Evolutionary conservation across 2,113 vertebrate genomes (phyloP).

Genomic region (Podarcis cretensis): DNA sequence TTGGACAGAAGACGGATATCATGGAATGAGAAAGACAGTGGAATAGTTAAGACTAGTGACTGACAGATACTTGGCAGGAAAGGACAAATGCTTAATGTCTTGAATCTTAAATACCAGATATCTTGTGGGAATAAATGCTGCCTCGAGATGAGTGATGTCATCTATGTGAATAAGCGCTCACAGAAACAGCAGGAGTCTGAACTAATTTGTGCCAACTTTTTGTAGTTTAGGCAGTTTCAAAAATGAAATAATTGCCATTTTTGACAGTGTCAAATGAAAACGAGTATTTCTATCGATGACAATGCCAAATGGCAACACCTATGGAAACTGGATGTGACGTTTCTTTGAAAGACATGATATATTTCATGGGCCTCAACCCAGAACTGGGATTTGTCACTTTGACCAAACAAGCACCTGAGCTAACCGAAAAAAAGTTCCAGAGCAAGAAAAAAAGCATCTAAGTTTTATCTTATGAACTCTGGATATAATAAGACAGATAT

Average conservation of each 20-base stretch:
- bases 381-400: background rate
- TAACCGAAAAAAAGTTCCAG: background rate
- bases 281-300: background rate
- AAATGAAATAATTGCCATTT: accelerated
- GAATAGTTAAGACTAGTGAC: accelerated
- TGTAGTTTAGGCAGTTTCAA: background rate
- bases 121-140: accelerated
- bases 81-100: background rate
- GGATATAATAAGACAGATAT: background rate
- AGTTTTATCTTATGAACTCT: background rate
- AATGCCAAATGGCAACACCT: background rate
- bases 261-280: accelerated
- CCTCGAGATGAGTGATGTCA: background rate
- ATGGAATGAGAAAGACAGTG: background rate
- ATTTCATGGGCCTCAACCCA: background rate
- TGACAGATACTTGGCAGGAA: background rate
- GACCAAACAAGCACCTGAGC: background rate
- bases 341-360: background rate
- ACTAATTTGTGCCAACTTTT: background rate
- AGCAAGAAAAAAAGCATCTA: background rate
- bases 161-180: accelerated
- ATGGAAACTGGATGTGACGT: background rate
- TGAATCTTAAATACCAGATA: background rate
- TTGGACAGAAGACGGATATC: background rate
- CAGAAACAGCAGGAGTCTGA: background rate